A percentile compares a stretch with the other conserved stretches of the same genome.
phyloP scores from a whole-genome alignment of 2,113 vertebrate species.

The Hydrolagus affinis region DNA sequence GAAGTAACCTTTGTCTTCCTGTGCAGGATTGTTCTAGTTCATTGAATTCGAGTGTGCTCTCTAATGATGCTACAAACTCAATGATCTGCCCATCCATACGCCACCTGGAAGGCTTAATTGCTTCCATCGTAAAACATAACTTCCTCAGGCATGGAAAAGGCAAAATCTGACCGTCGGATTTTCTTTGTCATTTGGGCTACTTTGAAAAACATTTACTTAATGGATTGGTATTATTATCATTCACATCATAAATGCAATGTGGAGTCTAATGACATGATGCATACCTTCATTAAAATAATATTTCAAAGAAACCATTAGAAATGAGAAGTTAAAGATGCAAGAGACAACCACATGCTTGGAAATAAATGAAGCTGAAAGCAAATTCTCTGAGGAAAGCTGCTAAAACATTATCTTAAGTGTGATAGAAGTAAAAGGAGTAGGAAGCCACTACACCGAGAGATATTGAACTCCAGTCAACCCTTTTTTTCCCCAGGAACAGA shows the following conservation, averaged over 20 bases:
- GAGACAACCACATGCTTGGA: slow-evolving; percentile 69
- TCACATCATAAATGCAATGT: slow-evolving; percentile 64
- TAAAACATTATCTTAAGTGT: slow-evolving; percentile 47
- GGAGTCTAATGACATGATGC: slow-evolving; percentile 76
- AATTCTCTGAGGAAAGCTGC: slow-evolving; percentile 65
- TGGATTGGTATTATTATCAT: slow-evolving; percentile 83
- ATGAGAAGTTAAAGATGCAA: slow-evolving; percentile 66
- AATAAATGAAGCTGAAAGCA: slow-evolving; percentile 78
- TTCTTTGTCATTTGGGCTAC: slow-evolving; percentile 71
- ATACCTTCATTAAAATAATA: slow-evolving; percentile 82
- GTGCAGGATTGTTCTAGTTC: background rate
- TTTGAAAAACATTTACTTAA: slow-evolving; percentile 88
- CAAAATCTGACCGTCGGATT: slow-evolving; percentile 60
- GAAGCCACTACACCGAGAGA: background rate
- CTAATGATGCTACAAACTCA: background rate
- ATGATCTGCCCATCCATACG: background rate
- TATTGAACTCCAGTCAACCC: background rate
- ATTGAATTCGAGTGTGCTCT: background rate
- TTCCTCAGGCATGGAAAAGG: slow-evolving; percentile 62
- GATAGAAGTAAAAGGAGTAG: background rate
- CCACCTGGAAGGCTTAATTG: slow-evolving; percentile 43
- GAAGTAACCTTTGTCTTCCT: background rate
- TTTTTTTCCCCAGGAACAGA: background rate
- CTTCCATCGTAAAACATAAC: slow-evolving; percentile 73
- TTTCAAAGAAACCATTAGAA: slow-evolving; percentile 75